Base-by-base conservation (phyloP, 1,140 invertebrate species). In the Nephotettix cincticeps region DNA sequence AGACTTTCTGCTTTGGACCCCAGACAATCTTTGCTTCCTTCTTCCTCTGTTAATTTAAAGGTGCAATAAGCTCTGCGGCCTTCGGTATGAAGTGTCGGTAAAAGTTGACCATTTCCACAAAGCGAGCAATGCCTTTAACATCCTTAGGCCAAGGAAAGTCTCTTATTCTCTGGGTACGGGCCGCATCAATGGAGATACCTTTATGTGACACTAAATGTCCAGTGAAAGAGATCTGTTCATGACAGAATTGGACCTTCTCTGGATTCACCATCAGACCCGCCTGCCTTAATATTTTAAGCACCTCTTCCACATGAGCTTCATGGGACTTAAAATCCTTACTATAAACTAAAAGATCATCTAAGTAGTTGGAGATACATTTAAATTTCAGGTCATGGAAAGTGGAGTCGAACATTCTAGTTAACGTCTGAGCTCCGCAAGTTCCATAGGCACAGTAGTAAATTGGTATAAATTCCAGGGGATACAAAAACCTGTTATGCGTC, bases 281-380 rank as follows among this genome's bases (percentile, higher is more conserved):
- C 29, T 9, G 1, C 29, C 58, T 9, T 23, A 61, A 61, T 61
- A 17, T n/a, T 25, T 9, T 9, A 1, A 61, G 21, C 3, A 61
- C 58, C 4, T 28, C 29, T 13, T 23, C 9, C 1, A 61, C 17
- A 30, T 61, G 58, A 1, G n/a, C 21, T 23, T 21, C 13, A 61
- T 61, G 58, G 25, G 9, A 2, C 11, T 9, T 23, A n/a, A n/a
- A 61, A 25, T 1, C 13, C 21, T 61, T 1, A 28, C 25, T 28
- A 61, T 61, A 61, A n/a, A 61, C 29, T 13, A 61, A 25, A 17
- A 61, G 25, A 30, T 61, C 58, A 23, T 61, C 58, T 30, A 61
- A 23, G 25, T 61, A 61, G 29, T 61, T 9, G 13, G 25, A 61
- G 2, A 61, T 13, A 14, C n/a, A 19, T 61, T 61, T 61, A 25